These are phyloP conservation scores for Ascaphus truei DNA, from an alignment of 2,113 vertebrate genomes.

Conservation along the genomic window DNA sequence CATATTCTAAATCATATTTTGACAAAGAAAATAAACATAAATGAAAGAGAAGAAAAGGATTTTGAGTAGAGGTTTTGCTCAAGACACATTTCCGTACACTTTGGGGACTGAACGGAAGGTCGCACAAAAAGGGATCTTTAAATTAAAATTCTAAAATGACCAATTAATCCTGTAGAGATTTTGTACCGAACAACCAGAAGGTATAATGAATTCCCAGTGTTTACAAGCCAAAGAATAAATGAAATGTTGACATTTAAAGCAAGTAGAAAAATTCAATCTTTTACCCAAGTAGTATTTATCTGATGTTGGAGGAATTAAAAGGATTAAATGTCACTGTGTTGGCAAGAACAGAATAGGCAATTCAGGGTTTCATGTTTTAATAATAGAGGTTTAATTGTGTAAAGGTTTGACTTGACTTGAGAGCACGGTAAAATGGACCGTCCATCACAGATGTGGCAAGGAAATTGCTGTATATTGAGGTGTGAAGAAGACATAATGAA, in stretches of 20 bases:
- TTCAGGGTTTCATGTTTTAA: constrained; percentile 36
- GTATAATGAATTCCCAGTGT: constrained; percentile 35
- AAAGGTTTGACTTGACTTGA: neutral
- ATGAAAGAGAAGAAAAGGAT: no score
- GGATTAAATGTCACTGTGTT: constrained; percentile 38
- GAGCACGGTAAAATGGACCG: constrained; percentile 6
- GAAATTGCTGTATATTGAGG: neutral
- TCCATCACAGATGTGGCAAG: neutral
- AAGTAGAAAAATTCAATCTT: constrained; percentile 35
- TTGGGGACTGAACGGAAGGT: constrained; percentile 48
- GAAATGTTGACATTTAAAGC: constrained; percentile 45
- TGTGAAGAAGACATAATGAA: neutral
- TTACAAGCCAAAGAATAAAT: constrained; percentile 44
- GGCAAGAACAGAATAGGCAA: constrained; percentile 30
- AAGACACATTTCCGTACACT: neutral
- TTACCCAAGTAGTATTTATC: constrained; percentile 43
- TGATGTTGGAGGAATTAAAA: constrained; percentile 37
- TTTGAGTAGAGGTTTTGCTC: no score
- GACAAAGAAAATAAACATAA: no score
- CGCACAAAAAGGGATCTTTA: constrained; percentile 46
- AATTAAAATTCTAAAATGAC: constrained; percentile 55
- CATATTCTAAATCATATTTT: no score
- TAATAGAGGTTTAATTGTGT: constrained; percentile 30
- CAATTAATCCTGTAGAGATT: constrained; percentile 49
- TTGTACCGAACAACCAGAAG: constrained; percentile 23